Conservation (phyloP, 2,888 invertebrate genomes). For the Falcaria lacertinaria region DNA sequence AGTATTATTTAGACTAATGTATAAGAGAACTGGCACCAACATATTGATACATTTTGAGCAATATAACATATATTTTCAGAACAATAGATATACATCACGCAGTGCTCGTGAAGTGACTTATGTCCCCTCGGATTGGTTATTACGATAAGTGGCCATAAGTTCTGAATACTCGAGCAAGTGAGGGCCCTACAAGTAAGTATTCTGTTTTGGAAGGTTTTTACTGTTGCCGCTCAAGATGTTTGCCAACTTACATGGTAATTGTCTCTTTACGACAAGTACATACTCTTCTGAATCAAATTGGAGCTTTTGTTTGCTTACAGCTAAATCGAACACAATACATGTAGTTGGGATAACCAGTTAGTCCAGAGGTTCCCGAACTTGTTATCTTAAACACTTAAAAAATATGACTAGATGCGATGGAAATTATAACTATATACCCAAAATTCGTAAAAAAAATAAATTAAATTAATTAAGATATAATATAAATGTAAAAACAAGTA, state of each 20-base stretch:
- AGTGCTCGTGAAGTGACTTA: slow-evolving; percentile 1
- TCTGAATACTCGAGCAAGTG: neutral
- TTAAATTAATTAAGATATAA: too few species aligned
- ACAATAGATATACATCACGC: neutral
- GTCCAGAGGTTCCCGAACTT: too few species aligned
- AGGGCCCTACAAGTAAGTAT: neutral
- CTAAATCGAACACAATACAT: too few species aligned
- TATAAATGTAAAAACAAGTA: too few species aligned
- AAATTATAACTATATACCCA: too few species aligned
- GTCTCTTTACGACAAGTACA: neutral
- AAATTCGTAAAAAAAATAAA: too few species aligned
- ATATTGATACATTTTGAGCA: neutral
- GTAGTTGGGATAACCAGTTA: too few species aligned
- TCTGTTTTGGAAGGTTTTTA: neutral
- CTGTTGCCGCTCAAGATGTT: too few species aligned
- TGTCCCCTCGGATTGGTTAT: slow-evolving; percentile 3
- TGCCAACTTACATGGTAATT: neutral
- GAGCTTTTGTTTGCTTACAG: too few species aligned
- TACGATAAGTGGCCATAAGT: slow-evolving; percentile 3
- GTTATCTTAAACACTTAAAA: too few species aligned
- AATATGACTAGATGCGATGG: too few species aligned
- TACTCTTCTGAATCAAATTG: neutral
- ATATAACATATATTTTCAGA: neutral
- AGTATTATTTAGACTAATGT: too few species aligned
- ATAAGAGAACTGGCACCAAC: neutral